Evolutionary conservation across 2,888 invertebrate species (phyloP), one percentile per base, ranked within the genome.

Genomic region (Cephonodes hylas): DNA sequence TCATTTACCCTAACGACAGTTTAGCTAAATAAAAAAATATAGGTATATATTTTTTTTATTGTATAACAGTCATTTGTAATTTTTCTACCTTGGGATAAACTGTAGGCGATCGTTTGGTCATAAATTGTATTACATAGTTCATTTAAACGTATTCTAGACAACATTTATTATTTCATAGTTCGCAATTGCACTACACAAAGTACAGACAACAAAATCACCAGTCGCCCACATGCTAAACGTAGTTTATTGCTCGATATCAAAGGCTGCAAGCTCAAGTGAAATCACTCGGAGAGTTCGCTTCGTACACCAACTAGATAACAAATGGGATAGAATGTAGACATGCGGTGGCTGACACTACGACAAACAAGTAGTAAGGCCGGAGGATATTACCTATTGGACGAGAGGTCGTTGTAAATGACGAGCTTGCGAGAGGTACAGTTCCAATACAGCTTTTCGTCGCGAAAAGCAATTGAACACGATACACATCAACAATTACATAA

Each of bases 21-120:
- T 88, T 87, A 86, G 88, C 89, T 91, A 90, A 88, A 81, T 90
- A 91, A 91, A 91, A 91, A 91, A 91, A 91, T 90, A 91, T 89
- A 91, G 83, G 85, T 84, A n/a, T 25, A 48, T 53, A 56, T 34
- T 34, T 56, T 27, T 60, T 34, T 44, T 84, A 38, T 84, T 84
- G 79, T 88, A 89, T 84, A 87, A 85, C 84, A 87, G 85, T 88
- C 84, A 80, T 81, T 87, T 84, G 84, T 88, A 81, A 81, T 79
- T 78, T 58, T 74, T 77, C 84, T 88, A 89, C 76, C 72, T 79
- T 80, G 80, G 80, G 82, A 83, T 79, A 85, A 78, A 81, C 82
- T 82, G 80, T 84, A 86, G 84, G 84, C 86, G 77, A 80, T 31
- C 18, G 18, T 10, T 89, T 88, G 88, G 88, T 89, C 88, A 79